A percentile compares a stretch with the other conserved stretches of the same genome.
These are phyloP conservation scores for Drosophila eohydei DNA, from an alignment of 2,888 invertebrate species.

Conservation along the genomic window DNA sequence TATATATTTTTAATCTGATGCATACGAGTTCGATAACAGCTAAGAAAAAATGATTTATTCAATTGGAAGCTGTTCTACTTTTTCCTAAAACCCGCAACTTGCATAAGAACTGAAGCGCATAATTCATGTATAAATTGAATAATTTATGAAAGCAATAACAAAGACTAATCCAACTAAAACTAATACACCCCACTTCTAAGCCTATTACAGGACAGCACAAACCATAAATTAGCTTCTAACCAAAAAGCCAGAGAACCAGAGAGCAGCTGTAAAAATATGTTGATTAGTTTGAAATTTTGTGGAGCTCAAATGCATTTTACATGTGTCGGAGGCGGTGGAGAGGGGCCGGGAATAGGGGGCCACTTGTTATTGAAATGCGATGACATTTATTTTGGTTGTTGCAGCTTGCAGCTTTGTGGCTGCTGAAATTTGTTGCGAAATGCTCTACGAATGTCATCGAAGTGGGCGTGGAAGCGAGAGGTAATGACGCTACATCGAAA, in stretches of 20 bases:
- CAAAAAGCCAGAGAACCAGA: constrained; percentile 27
- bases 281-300: constrained; percentile 63
- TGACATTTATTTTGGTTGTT: constrained; percentile 27
- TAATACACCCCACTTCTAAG: not conserved
- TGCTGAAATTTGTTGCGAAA: constrained; percentile 15
- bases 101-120: no score
- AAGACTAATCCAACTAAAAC: not conserved
- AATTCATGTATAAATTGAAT: no score
- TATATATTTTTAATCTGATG: no score
- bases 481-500: constrained; percentile 6
- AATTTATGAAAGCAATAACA: not conserved
- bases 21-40: no score
- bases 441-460: constrained; percentile 21
- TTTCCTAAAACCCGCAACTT: no score
- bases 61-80: no score
- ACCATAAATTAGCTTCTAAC: constrained; percentile 43
- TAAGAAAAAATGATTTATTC: no score
- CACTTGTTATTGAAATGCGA: constrained; percentile 11
- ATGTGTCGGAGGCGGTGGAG: constrained; percentile 2
- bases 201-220: not conserved
- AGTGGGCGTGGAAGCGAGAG: not conserved
- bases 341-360: not conserved
- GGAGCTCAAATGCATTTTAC: constrained; percentile 28
- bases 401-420: constrained; percentile 9
- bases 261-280: constrained; percentile 47